Percentiles rank a stretch among this genome's conserved stretches.
Evolutionary conservation across 2,888 invertebrate genomes (phyloP).

Genomic region (Phoenoteleia sp.): DNA sequence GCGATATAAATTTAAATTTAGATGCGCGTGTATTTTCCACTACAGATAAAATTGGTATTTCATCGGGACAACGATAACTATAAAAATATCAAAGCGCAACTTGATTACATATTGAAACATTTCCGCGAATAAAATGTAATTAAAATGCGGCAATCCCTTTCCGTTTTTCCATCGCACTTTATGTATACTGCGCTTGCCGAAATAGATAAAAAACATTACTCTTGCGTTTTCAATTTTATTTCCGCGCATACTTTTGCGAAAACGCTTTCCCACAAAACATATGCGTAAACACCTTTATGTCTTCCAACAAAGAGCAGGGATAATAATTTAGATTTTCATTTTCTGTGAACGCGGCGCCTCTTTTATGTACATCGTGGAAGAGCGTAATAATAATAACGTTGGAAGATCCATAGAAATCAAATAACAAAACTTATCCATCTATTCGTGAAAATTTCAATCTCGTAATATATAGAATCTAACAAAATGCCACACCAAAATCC

Average conservation of each 20-base stretch:
- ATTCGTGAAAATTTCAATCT: slow-evolving; percentile 44
- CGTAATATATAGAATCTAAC: slow-evolving; percentile 40
- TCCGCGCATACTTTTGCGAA: not conserved
- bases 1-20: slow-evolving; percentile 48
- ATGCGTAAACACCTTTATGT: not conserved
- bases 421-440: slow-evolving; percentile 35
- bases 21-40: slow-evolving; percentile 29
- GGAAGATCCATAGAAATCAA: slow-evolving; percentile 44
- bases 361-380: too few species aligned
- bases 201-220: not conserved
- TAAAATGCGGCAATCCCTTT: slow-evolving; percentile 26
- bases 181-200: too few species aligned
- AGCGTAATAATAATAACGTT: slow-evolving; percentile 28
- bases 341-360: not conserved
- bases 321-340: not conserved
- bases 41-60: slow-evolving; percentile 32
- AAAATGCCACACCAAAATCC: slow-evolving; percentile 14
- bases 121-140: slow-evolving; percentile 45
- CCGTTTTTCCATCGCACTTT: not conserved
- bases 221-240: not conserved
- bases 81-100: slow-evolving; percentile 44
- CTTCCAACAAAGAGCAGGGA: not conserved
- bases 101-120: slow-evolving; percentile 45
- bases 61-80: slow-evolving; percentile 20
- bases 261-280: not conserved